Evolutionary conservation across 2,113 vertebrate species (phyloP).

Genomic region (Mormyrus lacerda): DNA sequence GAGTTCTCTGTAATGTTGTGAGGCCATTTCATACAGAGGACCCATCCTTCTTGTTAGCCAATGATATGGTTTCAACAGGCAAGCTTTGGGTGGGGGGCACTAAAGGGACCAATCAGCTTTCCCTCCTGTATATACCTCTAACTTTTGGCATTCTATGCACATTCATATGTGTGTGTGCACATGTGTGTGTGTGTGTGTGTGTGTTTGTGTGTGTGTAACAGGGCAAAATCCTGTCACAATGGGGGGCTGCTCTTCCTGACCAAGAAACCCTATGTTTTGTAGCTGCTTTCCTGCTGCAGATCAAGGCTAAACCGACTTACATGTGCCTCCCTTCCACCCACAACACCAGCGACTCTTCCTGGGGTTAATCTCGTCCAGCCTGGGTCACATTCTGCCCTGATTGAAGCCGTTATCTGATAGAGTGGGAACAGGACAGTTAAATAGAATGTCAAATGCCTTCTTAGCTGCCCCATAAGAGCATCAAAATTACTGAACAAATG

Average conservation of each 20-base stretch:
- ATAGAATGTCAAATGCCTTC: constrained; percentile 16
- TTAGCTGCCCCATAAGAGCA: neutral
- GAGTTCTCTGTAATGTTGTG: neutral
- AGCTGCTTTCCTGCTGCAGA: neutral
- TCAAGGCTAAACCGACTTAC: neutral
- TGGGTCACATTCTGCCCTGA: constrained; percentile 20
- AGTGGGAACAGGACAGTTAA: constrained; percentile 11
- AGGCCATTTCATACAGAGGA: neutral
- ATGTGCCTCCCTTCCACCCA: neutral
- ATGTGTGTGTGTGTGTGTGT: neutral
- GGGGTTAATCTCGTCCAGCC: constrained; percentile 26
- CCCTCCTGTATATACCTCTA: neutral
- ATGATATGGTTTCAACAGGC: neutral
- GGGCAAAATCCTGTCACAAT: neutral
- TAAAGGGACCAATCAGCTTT: neutral
- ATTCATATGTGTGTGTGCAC: neutral
- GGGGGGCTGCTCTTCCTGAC: neutral
- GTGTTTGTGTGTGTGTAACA: neutral
- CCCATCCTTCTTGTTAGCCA: neutral
- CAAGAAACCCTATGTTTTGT: neutral
- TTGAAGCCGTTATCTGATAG: constrained; percentile 27
- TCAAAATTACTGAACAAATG: constrained; percentile 4
- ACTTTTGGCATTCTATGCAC: neutral
- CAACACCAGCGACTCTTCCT: neutral
- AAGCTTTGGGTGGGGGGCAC: neutral